phyloP scores from a whole-genome alignment of 2,113 vertebrate genomes.

The Mesembrinibis cayennensis region DNA sequence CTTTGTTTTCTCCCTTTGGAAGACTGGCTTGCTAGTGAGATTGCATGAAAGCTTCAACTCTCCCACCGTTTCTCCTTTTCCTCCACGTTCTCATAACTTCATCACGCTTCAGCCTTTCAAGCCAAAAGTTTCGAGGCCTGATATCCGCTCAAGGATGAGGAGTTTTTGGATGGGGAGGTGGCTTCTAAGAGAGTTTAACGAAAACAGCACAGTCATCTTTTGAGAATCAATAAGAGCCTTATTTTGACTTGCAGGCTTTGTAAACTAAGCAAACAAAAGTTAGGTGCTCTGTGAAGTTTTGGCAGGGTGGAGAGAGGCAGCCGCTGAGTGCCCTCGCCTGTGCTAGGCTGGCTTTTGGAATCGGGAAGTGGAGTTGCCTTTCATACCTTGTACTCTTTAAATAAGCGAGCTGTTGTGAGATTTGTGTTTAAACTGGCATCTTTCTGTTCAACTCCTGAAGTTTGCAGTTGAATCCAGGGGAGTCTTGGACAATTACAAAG shows the following conservation, averaged over 20 bases:
- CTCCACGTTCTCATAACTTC: constrained; percentile 14
- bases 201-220: not conserved
- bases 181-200: not conserved
- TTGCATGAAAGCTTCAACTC: constrained; percentile 61
- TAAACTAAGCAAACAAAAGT: not conserved
- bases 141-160: rapidly evolving
- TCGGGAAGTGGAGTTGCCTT: not conserved
- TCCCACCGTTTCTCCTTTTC: not conserved
- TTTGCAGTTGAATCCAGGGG: not conserved
- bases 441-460: not conserved
- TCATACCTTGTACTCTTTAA: not conserved
- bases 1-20: constrained; percentile 50
- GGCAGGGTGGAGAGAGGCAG: not conserved
- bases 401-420: not conserved
- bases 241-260: not conserved
- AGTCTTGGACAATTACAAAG: not conserved
- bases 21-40: constrained; percentile 38
- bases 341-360: not conserved
- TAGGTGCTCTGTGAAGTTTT: not conserved
- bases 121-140: not conserved
- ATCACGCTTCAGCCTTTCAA: not conserved
- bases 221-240: not conserved
- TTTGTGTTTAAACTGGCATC: not conserved
- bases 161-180: not conserved
- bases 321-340: not conserved